Conservation (phyloP, 2,888 invertebrate genomes). For the Itoplectis maculator region DNA sequence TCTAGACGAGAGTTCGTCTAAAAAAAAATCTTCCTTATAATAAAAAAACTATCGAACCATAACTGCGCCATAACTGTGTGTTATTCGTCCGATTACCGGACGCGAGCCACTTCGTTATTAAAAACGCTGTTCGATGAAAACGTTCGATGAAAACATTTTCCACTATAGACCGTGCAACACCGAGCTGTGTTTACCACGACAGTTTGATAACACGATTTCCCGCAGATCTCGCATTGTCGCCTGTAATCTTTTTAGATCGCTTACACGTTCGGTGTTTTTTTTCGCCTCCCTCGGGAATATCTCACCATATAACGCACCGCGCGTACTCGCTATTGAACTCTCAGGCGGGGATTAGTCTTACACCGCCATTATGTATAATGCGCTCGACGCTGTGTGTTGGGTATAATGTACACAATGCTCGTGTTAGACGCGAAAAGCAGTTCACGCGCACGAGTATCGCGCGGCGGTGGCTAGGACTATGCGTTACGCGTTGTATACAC, state of each 20-base stretch:
- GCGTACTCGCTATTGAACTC: constrained; percentile 56
- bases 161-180: too few relatives aligned
- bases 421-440: constrained; percentile 40
- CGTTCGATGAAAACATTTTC: too few relatives aligned
- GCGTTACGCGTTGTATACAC: too few relatives aligned
- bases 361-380: constrained; percentile 47
- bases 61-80: too few relatives aligned
- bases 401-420: constrained; percentile 26
- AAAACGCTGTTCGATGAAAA: too few relatives aligned
- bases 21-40: too few relatives aligned
- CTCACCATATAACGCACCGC: constrained; percentile 27
- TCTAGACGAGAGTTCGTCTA: too few relatives aligned
- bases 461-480: too few relatives aligned
- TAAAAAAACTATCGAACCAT: too few relatives aligned
- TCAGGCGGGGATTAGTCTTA: constrained; percentile 59
- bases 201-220: not conserved
- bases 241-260: constrained; percentile 64
- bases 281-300: constrained; percentile 44
- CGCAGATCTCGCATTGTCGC: not conserved
- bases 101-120: too few relatives aligned
- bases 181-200: too few relatives aligned
- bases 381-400: not conserved
- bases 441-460: constrained; percentile 53
- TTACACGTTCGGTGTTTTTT: constrained; percentile 51
- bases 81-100: too few relatives aligned